Evolutionary conservation across 2,113 vertebrate genomes (phyloP), one percentile per base, ranked within the genome.

Genomic region (Gadus macrocephalus): DNA sequence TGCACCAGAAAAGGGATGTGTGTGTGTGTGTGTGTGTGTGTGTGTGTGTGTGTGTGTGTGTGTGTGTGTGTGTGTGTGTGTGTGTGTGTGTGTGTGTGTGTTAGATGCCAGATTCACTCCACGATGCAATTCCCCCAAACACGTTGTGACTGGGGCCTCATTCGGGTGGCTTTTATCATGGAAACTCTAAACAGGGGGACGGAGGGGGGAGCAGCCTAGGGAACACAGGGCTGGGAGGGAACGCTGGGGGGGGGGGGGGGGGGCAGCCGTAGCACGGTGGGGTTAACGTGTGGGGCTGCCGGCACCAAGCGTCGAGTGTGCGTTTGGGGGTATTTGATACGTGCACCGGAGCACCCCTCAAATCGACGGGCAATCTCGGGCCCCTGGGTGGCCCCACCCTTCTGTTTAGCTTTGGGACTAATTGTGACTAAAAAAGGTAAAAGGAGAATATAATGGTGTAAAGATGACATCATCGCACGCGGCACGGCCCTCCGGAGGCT

Each of bases 351-450:
- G 42, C 42, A 49, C 42, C 42, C 42, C 42, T 17, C 55, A 58
- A 58, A 17, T 58, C 16, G n/a, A 58, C 55, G 3, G 16, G 15
- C 55, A 16, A 58, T n/a, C 15, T 16, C n/a, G 3, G 15, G 15
- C 42, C 42, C 42, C 42, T 49, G 42, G 42, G 42, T 49, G 42
- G 42, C 42, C 85, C 88, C 85, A 87, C 88, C 88, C 84, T 85
- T 82, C 53, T 66, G 76, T 80, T 20, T 62, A 15, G 81, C 78
- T 58, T 58, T 58, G 17, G 9, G 31, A 35, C n/a, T 80, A 80
- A 86, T 83, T 91, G 87, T 91, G 87, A 90, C 91, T 93, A 92
- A 92, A 93, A 91, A 93, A 91, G 90, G 90, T 90, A 89, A 87
- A 90, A 87, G 84, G 81, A 90, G 87, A 89, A 88, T 89, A 90